Evolutionary conservation across 2,113 vertebrate genomes (phyloP).

Genomic region (Myotis brandtii): DNA sequence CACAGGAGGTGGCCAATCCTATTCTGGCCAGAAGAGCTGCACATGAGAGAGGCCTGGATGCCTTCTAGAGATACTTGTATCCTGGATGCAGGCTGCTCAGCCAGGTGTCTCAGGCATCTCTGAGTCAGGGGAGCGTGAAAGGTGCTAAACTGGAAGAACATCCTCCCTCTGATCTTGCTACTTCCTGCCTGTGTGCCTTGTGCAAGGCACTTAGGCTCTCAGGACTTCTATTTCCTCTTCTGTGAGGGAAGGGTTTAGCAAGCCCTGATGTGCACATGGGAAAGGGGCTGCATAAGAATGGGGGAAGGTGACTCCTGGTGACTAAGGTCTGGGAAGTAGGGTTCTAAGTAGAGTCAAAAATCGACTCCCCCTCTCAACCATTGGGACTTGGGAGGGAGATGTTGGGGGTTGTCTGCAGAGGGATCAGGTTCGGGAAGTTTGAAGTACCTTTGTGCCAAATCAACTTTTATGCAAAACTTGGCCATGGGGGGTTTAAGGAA

Average conservation of each 20-base stretch:
- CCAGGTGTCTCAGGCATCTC: neutral
- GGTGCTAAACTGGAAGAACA: no score
- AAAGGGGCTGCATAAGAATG: neutral
- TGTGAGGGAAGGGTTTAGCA: neutral
- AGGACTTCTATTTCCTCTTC: neutral
- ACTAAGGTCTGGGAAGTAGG: neutral
- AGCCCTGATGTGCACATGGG: neutral
- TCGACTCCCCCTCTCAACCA: neutral
- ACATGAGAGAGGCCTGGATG: neutral
- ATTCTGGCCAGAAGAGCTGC: neutral
- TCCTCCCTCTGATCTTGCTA: neutral
- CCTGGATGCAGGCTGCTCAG: neutral
- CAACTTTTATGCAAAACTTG: neutral
- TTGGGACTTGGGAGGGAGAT: neutral
- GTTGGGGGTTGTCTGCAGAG: neutral
- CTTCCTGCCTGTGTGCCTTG: neutral
- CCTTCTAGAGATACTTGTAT: neutral
- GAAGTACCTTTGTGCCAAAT: neutral
- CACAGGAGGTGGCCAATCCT: neutral
- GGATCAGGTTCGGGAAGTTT: neutral
- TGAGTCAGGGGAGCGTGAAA: neutral
- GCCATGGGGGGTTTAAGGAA: neutral
- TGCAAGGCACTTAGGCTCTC: neutral
- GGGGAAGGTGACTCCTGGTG: neutral
- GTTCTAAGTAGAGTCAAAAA: neutral